Conservation (phyloP, 2,888 invertebrate species). For the Trachelus tabidus region DNA sequence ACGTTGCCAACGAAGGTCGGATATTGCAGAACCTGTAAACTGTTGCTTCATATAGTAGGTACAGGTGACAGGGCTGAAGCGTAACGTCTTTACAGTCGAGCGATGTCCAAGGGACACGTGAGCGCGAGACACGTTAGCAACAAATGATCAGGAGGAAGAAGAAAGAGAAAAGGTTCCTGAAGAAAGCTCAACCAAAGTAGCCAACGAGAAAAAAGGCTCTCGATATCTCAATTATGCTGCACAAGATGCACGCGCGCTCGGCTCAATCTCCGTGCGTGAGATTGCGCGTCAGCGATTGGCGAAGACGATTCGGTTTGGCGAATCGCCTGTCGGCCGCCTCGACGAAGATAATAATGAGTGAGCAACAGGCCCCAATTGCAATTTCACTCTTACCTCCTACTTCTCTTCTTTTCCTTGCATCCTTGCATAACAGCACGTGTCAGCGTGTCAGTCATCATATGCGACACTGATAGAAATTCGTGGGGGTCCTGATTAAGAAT, state of each 20-base stretch:
- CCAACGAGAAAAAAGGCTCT: not conserved
- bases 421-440: not conserved
- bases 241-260: no score
- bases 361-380: not conserved
- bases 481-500: not conserved
- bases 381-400: not conserved
- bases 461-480: not conserved
- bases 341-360: not conserved
- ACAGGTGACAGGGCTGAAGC: not conserved
- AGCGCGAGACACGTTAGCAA: no score
- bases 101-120: not conserved
- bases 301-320: no score
- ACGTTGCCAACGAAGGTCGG: not conserved
- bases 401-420: not conserved
- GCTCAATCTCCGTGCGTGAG: no score
- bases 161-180: not conserved
- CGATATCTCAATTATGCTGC: no score
- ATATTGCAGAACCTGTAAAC: not conserved
- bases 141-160: not conserved
- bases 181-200: not conserved
- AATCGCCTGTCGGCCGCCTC: no score
- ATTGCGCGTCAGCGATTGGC: no score
- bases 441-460: not conserved
- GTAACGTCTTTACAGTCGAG: not conserved
- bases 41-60: not conserved